phyloP scores from a whole-genome alignment of 2,113 vertebrate genomes.

The Rhinolophus sinicus region DNA sequence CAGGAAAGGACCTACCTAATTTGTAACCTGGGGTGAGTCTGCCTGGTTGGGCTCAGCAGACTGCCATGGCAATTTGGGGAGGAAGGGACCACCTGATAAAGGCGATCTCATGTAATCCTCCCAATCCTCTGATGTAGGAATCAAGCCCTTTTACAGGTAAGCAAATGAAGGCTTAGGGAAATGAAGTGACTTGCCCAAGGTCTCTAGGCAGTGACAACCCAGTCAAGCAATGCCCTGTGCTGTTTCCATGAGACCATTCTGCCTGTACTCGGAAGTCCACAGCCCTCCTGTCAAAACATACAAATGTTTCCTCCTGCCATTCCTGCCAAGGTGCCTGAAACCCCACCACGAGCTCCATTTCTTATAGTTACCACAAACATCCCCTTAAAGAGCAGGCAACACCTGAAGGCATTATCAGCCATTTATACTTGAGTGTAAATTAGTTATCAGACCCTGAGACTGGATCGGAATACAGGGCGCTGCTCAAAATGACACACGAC shows the following conservation, averaged over 20 bases:
- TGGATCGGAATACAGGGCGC: not conserved
- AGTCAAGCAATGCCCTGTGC: not conserved
- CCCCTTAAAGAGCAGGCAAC: not conserved
- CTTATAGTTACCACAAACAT: not conserved
- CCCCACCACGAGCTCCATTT: not conserved
- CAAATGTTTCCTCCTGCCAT: fast-evolving
- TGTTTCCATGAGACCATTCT: not conserved
- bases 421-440: not conserved
- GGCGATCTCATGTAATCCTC: not conserved
- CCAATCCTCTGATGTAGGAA: fast-evolving
- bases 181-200: not conserved
- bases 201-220: not conserved
- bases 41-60: not conserved
- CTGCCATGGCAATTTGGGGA: not conserved
- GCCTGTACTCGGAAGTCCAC: not conserved
- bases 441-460: not conserved
- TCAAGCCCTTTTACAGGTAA: not conserved
- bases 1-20: not conserved
- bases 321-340: not conserved
- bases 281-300: not conserved
- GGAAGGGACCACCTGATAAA: not conserved
- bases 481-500: not conserved
- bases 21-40: not conserved
- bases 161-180: not conserved
- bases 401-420: not conserved